Evolutionary conservation across 2,113 vertebrate species (phyloP).

Genomic region (Syrmaticus mikado): DNA sequence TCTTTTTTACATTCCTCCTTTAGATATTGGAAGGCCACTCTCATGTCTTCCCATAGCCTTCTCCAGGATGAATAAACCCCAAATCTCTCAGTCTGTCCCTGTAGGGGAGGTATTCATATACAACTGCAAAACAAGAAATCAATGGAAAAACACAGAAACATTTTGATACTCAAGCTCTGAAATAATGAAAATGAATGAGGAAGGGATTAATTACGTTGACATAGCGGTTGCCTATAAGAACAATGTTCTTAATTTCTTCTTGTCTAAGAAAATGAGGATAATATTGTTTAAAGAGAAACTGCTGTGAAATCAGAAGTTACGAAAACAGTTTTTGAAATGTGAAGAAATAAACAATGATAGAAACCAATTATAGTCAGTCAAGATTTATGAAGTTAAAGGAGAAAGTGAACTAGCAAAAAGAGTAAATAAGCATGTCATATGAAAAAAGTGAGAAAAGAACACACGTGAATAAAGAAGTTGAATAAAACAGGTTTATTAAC

Average conservation of each 20-base stretch:
- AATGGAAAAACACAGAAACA: background rate
- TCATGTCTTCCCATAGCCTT: too few relatives aligned
- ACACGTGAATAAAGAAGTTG: background rate
- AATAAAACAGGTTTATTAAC: background rate
- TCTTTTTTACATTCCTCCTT: too few relatives aligned
- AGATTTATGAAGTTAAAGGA: background rate
- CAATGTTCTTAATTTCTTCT: background rate
- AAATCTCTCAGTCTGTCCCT: too few relatives aligned
- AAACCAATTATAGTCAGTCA: background rate
- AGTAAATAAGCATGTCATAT: background rate
- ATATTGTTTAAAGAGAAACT: background rate
- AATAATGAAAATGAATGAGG: background rate
- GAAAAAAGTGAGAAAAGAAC: background rate
- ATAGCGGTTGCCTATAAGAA: background rate
- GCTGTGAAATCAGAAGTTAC: background rate
- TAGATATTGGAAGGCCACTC: too few relatives aligned
- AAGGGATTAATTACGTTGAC: background rate
- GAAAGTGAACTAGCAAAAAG: background rate
- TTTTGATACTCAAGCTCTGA: background rate
- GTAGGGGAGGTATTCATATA: too few relatives aligned
- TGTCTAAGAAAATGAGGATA: background rate
- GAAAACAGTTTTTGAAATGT: background rate
- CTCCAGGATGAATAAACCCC: too few relatives aligned
- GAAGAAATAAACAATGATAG: background rate
- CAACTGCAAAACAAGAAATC: background rate